A percentile compares a stretch with the other conserved stretches of the same genome.
Conservation (phyloP, 2,888 invertebrate species). For the Aricia artaxerxes region DNA sequence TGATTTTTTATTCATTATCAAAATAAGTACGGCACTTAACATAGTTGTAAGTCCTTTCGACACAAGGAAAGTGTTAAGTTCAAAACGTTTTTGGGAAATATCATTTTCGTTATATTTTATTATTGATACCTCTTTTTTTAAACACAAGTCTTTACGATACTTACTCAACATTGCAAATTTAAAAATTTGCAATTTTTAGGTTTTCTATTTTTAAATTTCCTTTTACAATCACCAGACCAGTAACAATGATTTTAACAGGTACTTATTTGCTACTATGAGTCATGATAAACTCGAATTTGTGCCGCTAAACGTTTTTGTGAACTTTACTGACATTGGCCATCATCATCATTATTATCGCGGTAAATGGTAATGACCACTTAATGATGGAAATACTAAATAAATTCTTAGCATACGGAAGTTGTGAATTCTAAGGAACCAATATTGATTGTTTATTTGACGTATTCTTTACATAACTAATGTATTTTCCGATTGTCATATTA, state of each 20-base stretch:
- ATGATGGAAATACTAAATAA: not conserved
- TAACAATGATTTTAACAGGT: not conserved
- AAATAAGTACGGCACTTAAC: too few relatives aligned
- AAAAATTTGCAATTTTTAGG: not conserved
- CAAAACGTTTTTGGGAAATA: too few relatives aligned
- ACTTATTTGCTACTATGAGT: not conserved
- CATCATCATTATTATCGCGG: not conserved
- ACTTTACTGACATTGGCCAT: not conserved
- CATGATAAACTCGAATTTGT: slow-evolving; percentile 5
- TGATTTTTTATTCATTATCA: too few relatives aligned
- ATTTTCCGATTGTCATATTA: too few relatives aligned
- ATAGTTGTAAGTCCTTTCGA: too few relatives aligned
- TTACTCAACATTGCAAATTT: too few relatives aligned
- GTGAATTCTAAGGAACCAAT: too few relatives aligned
- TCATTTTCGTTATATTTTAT: too few relatives aligned
- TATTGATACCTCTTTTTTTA: not conserved
- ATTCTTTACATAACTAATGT: not conserved
- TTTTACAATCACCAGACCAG: not conserved
- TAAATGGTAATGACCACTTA: not conserved
- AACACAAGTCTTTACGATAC: not conserved
- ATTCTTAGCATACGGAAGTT: not conserved
- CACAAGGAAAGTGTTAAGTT: too few relatives aligned
- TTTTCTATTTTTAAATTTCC: not conserved
- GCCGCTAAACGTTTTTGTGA: slow-evolving; percentile 1
- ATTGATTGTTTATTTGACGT: not conserved